Conservation (phyloP, 2,888 invertebrate species). For the Pseudococcus jackbeardsleyi region DNA sequence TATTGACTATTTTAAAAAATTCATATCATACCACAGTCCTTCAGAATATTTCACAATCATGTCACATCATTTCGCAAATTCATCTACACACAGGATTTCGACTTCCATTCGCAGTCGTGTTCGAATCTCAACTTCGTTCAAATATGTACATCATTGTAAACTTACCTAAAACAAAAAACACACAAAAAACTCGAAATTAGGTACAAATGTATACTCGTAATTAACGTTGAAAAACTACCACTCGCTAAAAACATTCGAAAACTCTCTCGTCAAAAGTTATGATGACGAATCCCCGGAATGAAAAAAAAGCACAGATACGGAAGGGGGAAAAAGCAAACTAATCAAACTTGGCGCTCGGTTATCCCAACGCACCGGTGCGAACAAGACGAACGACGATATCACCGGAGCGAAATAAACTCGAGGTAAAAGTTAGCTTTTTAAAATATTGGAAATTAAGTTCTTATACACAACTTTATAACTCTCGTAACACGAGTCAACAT, state of each 20-base stretch:
- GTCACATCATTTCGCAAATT: too few relatives aligned
- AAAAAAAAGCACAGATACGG: not conserved
- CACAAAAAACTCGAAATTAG: not conserved
- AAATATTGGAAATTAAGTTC: constrained; percentile 52
- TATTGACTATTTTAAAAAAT: too few relatives aligned
- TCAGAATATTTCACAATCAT: too few relatives aligned
- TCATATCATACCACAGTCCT: too few relatives aligned
- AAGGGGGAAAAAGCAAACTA: not conserved
- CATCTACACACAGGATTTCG: too few relatives aligned
- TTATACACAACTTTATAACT: constrained; percentile 14
- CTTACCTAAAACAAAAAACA: constrained; percentile 23
- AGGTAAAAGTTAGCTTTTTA: constrained; percentile 35
- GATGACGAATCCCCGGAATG: not conserved
- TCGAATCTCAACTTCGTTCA: not conserved
- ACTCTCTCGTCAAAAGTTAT: not conserved
- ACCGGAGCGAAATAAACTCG: constrained; percentile 37
- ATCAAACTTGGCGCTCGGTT: constrained; percentile 38
- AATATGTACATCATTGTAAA: not conserved
- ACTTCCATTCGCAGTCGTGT: not conserved
- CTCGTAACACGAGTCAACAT: constrained; percentile 43
- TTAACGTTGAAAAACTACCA: constrained; percentile 1
- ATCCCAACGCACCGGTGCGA: not conserved
- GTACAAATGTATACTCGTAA: constrained; percentile 1
- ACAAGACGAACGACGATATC: not conserved
- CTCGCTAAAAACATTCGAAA: not conserved